These are phyloP conservation scores for Redunca redunca DNA, from an alignment of 2,113 vertebrate species.

Conservation along the genomic window DNA sequence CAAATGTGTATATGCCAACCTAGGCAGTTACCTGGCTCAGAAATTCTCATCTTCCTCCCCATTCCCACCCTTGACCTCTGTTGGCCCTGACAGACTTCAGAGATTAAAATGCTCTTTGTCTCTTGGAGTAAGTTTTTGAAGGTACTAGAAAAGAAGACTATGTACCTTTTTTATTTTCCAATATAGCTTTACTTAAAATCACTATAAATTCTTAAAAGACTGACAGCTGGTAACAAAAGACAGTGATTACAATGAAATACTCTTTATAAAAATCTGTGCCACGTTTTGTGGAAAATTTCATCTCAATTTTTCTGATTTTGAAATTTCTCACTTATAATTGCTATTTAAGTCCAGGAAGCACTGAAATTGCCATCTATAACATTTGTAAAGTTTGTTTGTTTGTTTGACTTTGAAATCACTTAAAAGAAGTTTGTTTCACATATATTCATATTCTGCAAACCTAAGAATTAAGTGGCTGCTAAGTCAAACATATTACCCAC, in stretches of 20 bases:
- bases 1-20: neutral
- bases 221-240: constrained; percentile 30
- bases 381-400: neutral
- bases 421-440: neutral
- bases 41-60: neutral
- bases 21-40: neutral
- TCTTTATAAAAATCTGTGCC: constrained; percentile 3
- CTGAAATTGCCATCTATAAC: neutral
- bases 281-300: constrained; percentile 24
- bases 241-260: neutral
- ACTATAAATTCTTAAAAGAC: constrained; percentile 27
- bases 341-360: constrained; percentile 30
- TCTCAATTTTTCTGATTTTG: constrained; percentile 36
- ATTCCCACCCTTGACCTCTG: neutral
- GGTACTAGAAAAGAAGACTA: neutral
- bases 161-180: neutral
- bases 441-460: neutral
- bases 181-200: neutral
- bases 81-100: neutral
- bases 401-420: neutral
- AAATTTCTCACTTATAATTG: constrained; percentile 34
- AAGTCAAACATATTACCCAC: neutral
- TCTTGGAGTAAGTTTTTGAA: neutral
- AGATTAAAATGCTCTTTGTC: neutral
- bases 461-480: neutral